Evolutionary conservation across 2,797 vertebrate species (phyloP).

Genomic region (Megaceryle alcyon): DNA sequence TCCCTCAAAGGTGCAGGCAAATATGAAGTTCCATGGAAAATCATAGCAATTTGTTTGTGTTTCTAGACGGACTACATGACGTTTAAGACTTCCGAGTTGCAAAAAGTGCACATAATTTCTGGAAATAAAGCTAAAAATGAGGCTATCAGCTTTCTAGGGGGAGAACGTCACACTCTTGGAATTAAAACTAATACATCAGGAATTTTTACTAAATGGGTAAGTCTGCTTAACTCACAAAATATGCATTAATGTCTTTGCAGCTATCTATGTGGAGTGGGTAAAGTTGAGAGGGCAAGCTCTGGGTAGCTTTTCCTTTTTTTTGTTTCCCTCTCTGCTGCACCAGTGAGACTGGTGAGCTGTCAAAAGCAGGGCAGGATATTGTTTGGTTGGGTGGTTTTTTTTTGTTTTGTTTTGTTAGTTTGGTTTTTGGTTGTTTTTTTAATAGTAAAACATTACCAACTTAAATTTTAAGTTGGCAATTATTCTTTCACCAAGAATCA

Average conservation of each 20-base stretch:
- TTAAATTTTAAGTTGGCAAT: neutral
- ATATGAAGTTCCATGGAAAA: neutral
- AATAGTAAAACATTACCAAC: too few relatives aligned
- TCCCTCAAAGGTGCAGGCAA: neutral
- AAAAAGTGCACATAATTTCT: neutral
- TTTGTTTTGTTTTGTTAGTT: too few relatives aligned
- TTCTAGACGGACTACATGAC: conserved; percentile 48
- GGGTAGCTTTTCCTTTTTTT: neutral
- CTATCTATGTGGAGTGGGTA: neutral
- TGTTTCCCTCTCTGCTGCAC: neutral
- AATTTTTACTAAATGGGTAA: neutral
- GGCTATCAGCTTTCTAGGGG: fast-evolving
- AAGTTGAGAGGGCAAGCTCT: neutral
- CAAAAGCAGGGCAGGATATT: neutral
- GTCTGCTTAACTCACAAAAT: neutral
- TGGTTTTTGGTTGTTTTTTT: too few relatives aligned
- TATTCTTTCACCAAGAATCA: neutral
- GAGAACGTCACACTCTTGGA: conserved; percentile 39
- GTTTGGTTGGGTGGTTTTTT: neutral
- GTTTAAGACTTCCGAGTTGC: neutral
- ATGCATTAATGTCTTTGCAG: neutral
- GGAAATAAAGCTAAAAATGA: fast-evolving
- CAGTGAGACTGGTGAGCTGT: neutral
- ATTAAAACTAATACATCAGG: fast-evolving
- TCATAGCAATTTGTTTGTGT: neutral